A percentile compares a stretch with the other conserved stretches of the same genome.
Conservation (phyloP, 2,113 vertebrate genomes). For the Neolamprologus sp. region DNA sequence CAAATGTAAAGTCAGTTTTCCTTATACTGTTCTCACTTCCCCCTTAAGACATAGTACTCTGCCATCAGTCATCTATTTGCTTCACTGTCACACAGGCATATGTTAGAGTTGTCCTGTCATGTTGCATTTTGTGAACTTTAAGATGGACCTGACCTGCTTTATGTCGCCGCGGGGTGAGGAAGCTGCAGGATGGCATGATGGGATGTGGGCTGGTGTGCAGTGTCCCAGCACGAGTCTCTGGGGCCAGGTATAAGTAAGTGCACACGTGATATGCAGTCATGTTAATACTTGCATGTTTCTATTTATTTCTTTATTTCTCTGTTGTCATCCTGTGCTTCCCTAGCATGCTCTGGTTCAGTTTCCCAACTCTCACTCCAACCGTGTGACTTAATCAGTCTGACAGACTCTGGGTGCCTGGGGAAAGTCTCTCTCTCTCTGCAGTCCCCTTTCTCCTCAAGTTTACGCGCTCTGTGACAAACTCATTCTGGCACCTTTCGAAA, state of each 20-base stretch:
- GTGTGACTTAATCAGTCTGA: constrained; percentile 85
- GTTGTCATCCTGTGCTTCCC: constrained; percentile 42
- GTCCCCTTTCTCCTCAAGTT: constrained; percentile 76
- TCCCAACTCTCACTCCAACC: constrained; percentile 67
- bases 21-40: background rate
- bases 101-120: constrained; percentile 63
- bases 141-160: constrained; percentile 63
- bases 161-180: constrained; percentile 43
- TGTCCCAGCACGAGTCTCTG: constrained; percentile 33
- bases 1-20: background rate
- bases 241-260: constrained; percentile 56
- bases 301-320: constrained; percentile 45
- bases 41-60: constrained; percentile 34
- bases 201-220: constrained; percentile 27
- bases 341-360: constrained; percentile 63
- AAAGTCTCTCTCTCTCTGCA: constrained; percentile 65
- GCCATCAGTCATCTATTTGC: constrained; percentile 62
- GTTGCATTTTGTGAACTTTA: constrained; percentile 64
- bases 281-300: constrained; percentile 50
- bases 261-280: constrained; percentile 36
- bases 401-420: constrained; percentile 82
- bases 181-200: constrained; percentile 27
- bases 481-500: constrained; percentile 80
- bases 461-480: constrained; percentile 78
- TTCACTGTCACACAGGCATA: constrained; percentile 61